Evolutionary conservation across 2,113 vertebrate genomes (phyloP), one percentile per base, ranked within the genome.

Genomic region (Charina bottae): DNA sequence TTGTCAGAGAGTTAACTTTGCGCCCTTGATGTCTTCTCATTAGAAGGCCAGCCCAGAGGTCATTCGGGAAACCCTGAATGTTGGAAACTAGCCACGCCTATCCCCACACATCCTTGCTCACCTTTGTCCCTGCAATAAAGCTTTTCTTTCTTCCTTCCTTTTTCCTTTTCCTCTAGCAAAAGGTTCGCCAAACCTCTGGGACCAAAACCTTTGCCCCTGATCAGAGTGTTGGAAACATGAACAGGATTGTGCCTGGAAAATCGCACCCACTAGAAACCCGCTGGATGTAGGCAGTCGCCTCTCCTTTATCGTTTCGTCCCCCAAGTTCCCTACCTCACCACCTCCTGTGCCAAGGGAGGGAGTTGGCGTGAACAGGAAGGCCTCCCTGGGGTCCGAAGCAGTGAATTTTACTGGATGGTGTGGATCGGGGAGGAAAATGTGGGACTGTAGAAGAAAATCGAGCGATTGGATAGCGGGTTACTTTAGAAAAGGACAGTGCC

Each of bases 211-310:
- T 96, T 98, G 92, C 98, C 99, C 23, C 98, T 98, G 95, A 99
- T 99, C 92, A 98, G 98, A 94, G 98, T 99, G 95, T 98, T 99
- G 56, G 99, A 99, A 95, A 99, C 97, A 92, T 98, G 98, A 58
- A 90, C 28, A 2, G 90, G 89, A 93, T 91, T 6, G 4, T 10
- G 4, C 21, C 33, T 19, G 7, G 4, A 0, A 54, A 54, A 26
- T 62, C 1, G n/a, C 10, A 19, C 42, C 87, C 42, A 10, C 46
- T 10, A 0, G 56, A 11, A 62, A 12, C 72, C 53, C 2, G 28
- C 55, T 28, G 56, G 72, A 54, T 0, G 33, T 24, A 6, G 4
- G 42, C 78, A 13, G 0, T 15, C 1, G 26, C 21, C 33, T n/a
- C 68, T 78, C 6, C 6, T 37, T 21, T 2, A 33, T 26, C 15